Percentiles rank a stretch among this genome's conserved stretches.
phyloP scores from a whole-genome alignment of 2,888 invertebrate species.

The Eremobia ochroleuca region DNA sequence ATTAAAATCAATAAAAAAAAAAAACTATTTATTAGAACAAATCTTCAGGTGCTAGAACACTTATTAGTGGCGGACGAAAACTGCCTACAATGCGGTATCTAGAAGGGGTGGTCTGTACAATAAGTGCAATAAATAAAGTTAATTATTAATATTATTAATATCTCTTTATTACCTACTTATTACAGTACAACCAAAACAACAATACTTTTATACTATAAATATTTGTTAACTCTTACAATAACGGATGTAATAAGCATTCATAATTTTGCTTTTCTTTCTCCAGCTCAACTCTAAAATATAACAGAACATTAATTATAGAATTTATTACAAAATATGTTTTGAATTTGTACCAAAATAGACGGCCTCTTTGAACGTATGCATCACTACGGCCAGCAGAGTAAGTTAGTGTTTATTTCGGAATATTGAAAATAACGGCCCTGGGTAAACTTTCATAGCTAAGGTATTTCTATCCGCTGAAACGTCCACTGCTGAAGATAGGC shows the following conservation, averaged over 20 bases:
- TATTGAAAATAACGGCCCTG: not conserved
- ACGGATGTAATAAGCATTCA: not conserved
- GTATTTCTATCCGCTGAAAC: too few species aligned
- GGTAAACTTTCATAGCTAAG: not conserved
- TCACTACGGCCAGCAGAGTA: slow-evolving; percentile 13
- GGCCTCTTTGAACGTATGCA: slow-evolving; percentile 38
- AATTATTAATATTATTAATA: too few species aligned
- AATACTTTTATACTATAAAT: not conserved
- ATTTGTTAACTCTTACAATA: not conserved
- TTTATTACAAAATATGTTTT: slow-evolving; percentile 67
- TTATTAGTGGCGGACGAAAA: too few species aligned
- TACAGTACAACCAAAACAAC: not conserved
- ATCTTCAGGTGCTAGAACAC: too few species aligned
- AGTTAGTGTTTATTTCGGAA: not conserved
- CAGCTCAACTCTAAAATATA: slow-evolving; percentile 41
- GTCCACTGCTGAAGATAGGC: too few species aligned
- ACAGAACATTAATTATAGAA: slow-evolving; percentile 64
- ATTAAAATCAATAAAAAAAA: too few species aligned
- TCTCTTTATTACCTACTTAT: not conserved
- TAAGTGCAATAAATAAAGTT: not conserved
- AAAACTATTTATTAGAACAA: too few species aligned
- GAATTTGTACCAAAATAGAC: slow-evolving; percentile 59
- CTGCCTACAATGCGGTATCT: too few species aligned
- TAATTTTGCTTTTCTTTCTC: slow-evolving; percentile 43
- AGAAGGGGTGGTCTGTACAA: too few species aligned